Base-by-base conservation (phyloP, 1,140 invertebrate species). In the Megalopta genalis region DNA sequence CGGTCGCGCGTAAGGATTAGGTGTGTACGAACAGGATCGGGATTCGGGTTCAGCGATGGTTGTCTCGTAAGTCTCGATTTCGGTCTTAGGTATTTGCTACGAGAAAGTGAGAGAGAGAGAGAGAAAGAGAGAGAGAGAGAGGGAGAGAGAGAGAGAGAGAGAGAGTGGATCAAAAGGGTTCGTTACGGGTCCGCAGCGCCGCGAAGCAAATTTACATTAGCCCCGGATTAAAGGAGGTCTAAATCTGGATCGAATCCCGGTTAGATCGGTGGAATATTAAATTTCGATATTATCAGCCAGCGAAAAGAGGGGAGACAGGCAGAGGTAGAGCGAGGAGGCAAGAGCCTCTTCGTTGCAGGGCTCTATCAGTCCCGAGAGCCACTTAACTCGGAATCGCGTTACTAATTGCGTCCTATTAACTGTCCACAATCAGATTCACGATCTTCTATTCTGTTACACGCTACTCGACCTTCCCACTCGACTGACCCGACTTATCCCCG, bases 381-480 rank as follows among this genome's bases (percentile, higher is more conserved):
- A 77, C 59, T 71, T 42, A 63, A 63, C 75, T 42, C 7, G 65
- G 67, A 57, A 77, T 70, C 59, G 74, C 32, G 59, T 77, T 77
- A 63, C 75, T 71, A 77, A 70, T 68, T 64, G 76, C 67, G 46
- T 49, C 57, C 67, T 71, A 71, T 77, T 64, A 71, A 71, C 32
- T 54, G 76, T 77, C 59, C 76, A 71, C 59, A 23, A 77, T 77
- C 76, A 27, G 76, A 71, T 77, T 77, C 66, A 62, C 66, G 57
- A 21, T 52, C n/a, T 62, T 77, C 75, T 23, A 27, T 77, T 63
- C 68, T 54, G 76, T 77, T 77, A 64, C 59, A 52, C 42, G 23
- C 27, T 54, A 27, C 21, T 77, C 67, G n/a, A 49, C n/a, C 65
- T 42, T 46, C 46, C 49, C 54, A 23, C 42, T 23, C 16, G 6